These are phyloP conservation scores for Rhegmatorhina hoffmannsi DNA, from an alignment of 2,113 vertebrate species.

Conservation along the genomic window DNA sequence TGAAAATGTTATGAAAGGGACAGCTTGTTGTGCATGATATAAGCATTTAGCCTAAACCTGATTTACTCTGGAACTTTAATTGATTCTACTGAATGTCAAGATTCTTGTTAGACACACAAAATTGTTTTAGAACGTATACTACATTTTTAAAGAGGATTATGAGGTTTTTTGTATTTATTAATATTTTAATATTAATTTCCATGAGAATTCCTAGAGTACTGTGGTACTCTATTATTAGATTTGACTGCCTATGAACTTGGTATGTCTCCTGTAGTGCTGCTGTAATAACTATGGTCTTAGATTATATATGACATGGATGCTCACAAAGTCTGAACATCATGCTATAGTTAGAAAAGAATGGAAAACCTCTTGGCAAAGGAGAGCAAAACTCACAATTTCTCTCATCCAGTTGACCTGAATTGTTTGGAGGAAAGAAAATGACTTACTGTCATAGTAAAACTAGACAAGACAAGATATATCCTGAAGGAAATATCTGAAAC, in stretches of 20 bases:
- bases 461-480: background rate
- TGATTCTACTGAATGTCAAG: background rate
- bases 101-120: background rate
- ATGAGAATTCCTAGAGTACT: background rate
- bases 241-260: background rate
- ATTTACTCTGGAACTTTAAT: background rate
- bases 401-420: background rate
- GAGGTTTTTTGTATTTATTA: background rate
- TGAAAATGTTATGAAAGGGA: background rate
- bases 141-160: background rate
- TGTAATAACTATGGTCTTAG: background rate
- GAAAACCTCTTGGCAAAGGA: background rate
- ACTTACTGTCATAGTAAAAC: background rate
- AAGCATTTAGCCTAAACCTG: background rate
- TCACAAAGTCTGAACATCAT: background rate
- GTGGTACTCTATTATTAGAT: background rate
- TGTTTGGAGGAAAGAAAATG: background rate
- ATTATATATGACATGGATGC: background rate
- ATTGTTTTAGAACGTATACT: background rate
- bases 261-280: background rate
- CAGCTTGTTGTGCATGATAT: background rate
- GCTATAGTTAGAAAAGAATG: background rate
- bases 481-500: background rate
- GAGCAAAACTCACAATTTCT: background rate
- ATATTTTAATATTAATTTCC: background rate